Percentiles rank a stretch among this genome's conserved stretches.
phyloP scores from a whole-genome alignment of 2,888 invertebrate genomes.

The Lepidocyrtinus sp. region DNA sequence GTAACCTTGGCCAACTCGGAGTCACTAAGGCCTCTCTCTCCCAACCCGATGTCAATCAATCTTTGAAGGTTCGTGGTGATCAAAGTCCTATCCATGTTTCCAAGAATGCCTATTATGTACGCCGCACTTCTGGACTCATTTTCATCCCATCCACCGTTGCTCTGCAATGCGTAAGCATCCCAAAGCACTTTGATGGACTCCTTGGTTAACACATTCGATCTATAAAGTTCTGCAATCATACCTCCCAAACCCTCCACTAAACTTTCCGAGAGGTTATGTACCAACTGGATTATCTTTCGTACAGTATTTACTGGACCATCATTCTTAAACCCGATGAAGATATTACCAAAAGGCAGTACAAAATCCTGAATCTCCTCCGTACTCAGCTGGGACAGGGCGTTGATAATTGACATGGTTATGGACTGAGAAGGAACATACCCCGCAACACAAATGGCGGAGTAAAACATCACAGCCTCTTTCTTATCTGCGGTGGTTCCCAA shows the following conservation, averaged over 20 bases:
- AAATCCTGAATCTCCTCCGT: conserved; percentile 48
- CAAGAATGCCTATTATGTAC: conserved; percentile 63
- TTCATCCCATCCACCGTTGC: conserved; percentile 50
- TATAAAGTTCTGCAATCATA: conserved; percentile 57
- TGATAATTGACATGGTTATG: conserved; percentile 57
- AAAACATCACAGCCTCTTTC: conserved; percentile 63
- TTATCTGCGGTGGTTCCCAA: conserved; percentile 63
- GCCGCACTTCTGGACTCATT: conserved; percentile 60
- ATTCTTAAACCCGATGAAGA: conserved; percentile 52
- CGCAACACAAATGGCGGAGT: conserved; percentile 50
- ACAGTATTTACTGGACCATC: conserved; percentile 28
- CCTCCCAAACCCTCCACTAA: conserved; percentile 60
- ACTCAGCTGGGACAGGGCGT: conserved; percentile 60
- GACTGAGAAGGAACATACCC: conserved; percentile 47
- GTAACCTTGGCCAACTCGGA: conserved; percentile 63
- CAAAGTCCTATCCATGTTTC: conserved; percentile 45
- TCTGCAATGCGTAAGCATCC: conserved; percentile 64
- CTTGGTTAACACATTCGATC: conserved; percentile 28
- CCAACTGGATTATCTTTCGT: conserved; percentile 50
- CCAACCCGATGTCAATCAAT: conserved; percentile 62
- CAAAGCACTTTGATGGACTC: conserved; percentile 59
- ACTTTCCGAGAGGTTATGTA: conserved; percentile 42
- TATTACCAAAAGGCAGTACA: conserved; percentile 47
- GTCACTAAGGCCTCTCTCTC: conserved; percentile 57
- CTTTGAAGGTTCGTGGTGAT: conserved; percentile 60